Evolutionary conservation across 2,888 invertebrate species (phyloP), one percentile per base, ranked within the genome.

Genomic region (Mactromeris polynyma): DNA sequence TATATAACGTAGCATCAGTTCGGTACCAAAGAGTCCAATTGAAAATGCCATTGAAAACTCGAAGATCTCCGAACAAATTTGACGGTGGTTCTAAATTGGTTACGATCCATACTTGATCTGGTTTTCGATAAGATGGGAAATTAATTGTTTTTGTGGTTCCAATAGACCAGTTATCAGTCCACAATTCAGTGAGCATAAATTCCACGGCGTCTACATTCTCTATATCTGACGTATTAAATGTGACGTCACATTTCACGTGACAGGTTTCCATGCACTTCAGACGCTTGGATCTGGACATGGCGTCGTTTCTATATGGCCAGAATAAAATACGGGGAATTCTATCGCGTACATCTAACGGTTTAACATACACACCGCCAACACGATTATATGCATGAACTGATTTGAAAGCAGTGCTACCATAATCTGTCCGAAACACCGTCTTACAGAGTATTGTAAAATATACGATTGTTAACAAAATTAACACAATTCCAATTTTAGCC

Each of bases 1-100:
- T 40, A 26, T 36, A 46, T 0, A 90, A 38, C 0, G 86, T 87
- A 0, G 92, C 86, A 36, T 92, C 92, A 4, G 36, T 80, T 26
- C 90, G 81, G 81, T 90, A 92, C 54, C 89, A 90, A 0, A 85
- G 42, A 0, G 92, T 90, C 92, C 92, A 92, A 38, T 92, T 92
- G 81, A 92, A 92, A 17, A 89, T 69, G 19, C 87, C 87, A 79
- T 87, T 85, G 33, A 93, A 89, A 14, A 85, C 86, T 2, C 58
- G 81, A 26, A 93, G 84, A 78, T 91, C 87, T 7, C 93, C 86
- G 38, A 91, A 93, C 31, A 93, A 89, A 38, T 92, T 85, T 9
- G 93, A 87, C n/a, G 94, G 93, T 0, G 94, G 94, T 82, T 94
- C 94, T 31, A 90, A 84, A 42, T 93, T 93, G 46, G 92, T 88